Base-by-base conservation (phyloP, 1,140 invertebrate species). In the Drosophila ohnishii region DNA sequence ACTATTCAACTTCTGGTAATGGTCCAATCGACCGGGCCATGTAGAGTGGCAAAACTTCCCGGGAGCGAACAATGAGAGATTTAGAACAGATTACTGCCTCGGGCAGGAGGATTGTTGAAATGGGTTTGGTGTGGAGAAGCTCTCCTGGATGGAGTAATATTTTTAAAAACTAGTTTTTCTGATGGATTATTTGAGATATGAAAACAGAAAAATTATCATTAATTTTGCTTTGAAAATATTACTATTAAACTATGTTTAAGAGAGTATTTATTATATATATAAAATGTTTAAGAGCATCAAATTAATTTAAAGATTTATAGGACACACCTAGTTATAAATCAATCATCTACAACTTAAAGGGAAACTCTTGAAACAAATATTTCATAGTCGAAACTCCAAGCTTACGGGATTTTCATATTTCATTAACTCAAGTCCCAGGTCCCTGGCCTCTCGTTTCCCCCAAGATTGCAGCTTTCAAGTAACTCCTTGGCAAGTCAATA, bases 1-100 rank as follows among this genome's bases (percentile, higher is more conserved):
- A 53, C 70, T 55, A 73, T 73, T 73, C 57, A 55, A 62, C 62
- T 73, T 62, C 28, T 9, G 40, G 28, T 73, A 73, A 73, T 55
- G 67, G 70, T 47, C 56, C 34, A 47, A 28, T 34, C 39, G 47
- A 34, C 5, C 11, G 28, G 32, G 11, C 3, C 25, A 34, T 47
- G 19, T n/a, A 14, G 19, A 16, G 11, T 37, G 30, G 10, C 10
- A 47, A 48, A 44, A 47, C 7, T 45, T 22, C n/a, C 7, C 13
- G 22, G 6, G 14, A 62, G 22, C 34, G 16, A 28, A 32, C 25
- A 63, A 48, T 32, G 9, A 64, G 35, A 65, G 61, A 47, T 35
- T 16, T 19, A 39, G 40, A 22, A 19, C 10, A 45, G 11, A 65
- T 57, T 62, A 57, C 8, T 2, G 22, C n/a, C n/a, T 11, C 6